phyloP scores from a whole-genome alignment of 1,140 invertebrate species.

The Leptestheria dahalacensis region DNA sequence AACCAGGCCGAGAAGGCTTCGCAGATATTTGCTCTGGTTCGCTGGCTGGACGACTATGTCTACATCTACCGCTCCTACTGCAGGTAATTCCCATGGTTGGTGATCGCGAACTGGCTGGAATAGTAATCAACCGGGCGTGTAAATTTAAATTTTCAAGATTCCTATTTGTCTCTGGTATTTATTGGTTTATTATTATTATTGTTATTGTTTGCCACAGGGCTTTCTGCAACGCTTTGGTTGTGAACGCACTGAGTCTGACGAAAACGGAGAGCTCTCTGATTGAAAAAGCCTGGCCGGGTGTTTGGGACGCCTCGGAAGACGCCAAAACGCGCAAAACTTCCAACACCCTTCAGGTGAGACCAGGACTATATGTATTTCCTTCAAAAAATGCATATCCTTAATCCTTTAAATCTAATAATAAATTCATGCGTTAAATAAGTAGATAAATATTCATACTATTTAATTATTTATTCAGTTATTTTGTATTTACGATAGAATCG shows the following conservation, averaged over 20 bases:
- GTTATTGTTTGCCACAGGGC: conserved; percentile 44
- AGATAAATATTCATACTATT: too few species aligned
- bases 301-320: conserved; percentile 9
- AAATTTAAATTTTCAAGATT: too few species aligned
- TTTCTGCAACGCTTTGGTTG: conserved; percentile 55
- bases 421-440: too few species aligned
- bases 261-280: conserved; percentile 17
- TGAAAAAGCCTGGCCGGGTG: conserved; percentile 11
- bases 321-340: conserved; percentile 15
- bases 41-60: conserved; percentile 53
- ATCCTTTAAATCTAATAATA: too few species aligned
- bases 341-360: conserved; percentile 19
- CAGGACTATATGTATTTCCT: too few species aligned
- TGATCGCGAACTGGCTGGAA: too few species aligned
- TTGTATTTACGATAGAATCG: too few species aligned
- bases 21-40: conserved; percentile 47
- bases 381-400: too few species aligned
- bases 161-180: not conserved
- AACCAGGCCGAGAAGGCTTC: conserved; percentile 25
- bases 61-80: conserved; percentile 39
- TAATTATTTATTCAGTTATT: too few species aligned
- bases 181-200: too few species aligned
- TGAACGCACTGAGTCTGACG: conserved; percentile 23
- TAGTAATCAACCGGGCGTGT: not conserved
- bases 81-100: too few species aligned